Percentiles rank a stretch among this genome's conserved stretches.
These are phyloP conservation scores for Pseudochromis fuscus DNA, from an alignment of 2,797 vertebrate genomes.

Conservation along the genomic window DNA sequence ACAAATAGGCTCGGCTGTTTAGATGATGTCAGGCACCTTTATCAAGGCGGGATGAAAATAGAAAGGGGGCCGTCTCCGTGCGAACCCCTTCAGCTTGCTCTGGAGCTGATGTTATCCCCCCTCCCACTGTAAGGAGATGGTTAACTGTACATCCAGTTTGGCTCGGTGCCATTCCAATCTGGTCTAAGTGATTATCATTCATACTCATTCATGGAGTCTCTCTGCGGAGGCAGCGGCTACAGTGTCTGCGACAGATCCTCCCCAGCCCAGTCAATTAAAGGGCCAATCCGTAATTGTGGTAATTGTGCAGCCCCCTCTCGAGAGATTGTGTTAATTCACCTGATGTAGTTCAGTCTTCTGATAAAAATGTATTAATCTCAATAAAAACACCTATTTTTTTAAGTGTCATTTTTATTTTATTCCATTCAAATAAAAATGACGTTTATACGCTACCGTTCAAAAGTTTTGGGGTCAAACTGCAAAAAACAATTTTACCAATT, in stretches of 20 bases:
- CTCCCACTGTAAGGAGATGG: constrained; percentile 73
- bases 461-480: too few relatives aligned
- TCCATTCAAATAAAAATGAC: too few relatives aligned
- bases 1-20: constrained; percentile 83
- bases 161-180: constrained; percentile 71
- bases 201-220: constrained; percentile 40
- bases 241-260: constrained; percentile 40
- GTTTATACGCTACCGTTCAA: too few relatives aligned
- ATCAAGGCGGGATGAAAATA: constrained; percentile 79
- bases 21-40: constrained; percentile 86
- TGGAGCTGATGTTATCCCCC: constrained; percentile 61
- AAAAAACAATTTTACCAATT: too few relatives aligned
- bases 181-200: constrained; percentile 67
- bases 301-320: constrained; percentile 20
- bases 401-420: too few relatives aligned
- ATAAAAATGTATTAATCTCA: neutral
- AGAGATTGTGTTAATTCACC: constrained; percentile 7
- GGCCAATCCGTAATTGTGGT: constrained; percentile 41
- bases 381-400: too few relatives aligned
- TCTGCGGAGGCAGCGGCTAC: constrained; percentile 51
- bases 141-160: constrained; percentile 72
- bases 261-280: constrained; percentile 58
- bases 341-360: neutral
- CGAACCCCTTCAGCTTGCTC: constrained; percentile 44
- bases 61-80: constrained; percentile 65